Conservation (phyloP, 2,797 vertebrate species). For the Uromys caudimaculatus region DNA sequence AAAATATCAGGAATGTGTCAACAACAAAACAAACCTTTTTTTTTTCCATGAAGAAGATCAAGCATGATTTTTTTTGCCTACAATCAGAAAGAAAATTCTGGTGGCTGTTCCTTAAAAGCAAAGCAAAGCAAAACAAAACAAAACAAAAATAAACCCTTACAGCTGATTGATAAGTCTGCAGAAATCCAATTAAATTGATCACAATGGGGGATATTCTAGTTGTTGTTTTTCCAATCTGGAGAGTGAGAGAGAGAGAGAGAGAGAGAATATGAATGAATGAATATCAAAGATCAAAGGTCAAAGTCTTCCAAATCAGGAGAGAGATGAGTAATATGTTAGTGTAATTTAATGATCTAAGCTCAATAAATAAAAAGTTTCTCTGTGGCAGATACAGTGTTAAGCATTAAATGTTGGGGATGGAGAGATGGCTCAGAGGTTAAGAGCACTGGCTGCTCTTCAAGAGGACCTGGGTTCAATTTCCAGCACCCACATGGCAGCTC, state of each 20-base stretch:
- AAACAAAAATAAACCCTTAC: constrained; percentile 24
- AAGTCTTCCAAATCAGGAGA: constrained; percentile 59
- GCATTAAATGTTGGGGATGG: neutral
- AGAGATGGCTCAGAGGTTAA: neutral
- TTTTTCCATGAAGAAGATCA: constrained; percentile 35
- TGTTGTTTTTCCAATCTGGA: neutral
- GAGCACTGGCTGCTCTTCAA: neutral
- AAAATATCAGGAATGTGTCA: constrained; percentile 56
- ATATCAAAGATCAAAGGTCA: too few relatives aligned
- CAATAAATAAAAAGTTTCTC: constrained; percentile 42
- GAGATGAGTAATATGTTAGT: constrained; percentile 62
- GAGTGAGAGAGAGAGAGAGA: neutral
- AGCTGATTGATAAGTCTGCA: constrained; percentile 61
- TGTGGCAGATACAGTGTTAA: constrained; percentile 22
- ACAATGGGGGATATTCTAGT: constrained; percentile 44
- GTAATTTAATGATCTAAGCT: constrained; percentile 55
- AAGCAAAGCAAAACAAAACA: neutral
- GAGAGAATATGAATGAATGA: too few relatives aligned
- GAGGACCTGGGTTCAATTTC: neutral
- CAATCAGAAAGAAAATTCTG: constrained; percentile 57
- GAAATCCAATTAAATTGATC: constrained; percentile 62
- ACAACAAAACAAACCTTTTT: constrained; percentile 48
- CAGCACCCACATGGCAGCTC: neutral
- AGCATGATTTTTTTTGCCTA: constrained; percentile 42
- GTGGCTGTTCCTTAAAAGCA: neutral